These are phyloP conservation scores for Orchesella flavescens DNA, from an alignment of 2,888 invertebrate genomes.

Conservation along the genomic window DNA sequence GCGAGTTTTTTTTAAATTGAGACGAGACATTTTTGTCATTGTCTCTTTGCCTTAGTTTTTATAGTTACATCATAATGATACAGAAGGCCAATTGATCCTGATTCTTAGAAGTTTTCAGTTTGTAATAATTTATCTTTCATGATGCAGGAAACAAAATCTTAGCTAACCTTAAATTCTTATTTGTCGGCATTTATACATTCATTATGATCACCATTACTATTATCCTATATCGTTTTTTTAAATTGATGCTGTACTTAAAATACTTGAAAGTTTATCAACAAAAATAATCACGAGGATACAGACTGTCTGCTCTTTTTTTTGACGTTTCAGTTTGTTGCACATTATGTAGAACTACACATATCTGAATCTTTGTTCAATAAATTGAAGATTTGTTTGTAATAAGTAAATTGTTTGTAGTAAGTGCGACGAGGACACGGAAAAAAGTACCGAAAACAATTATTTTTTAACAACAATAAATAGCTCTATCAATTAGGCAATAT, in stretches of 20 bases:
- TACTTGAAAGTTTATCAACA: not conserved
- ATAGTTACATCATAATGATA: slow-evolving; percentile 6
- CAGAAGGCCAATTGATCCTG: slow-evolving; percentile 19
- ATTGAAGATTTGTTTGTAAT: not conserved
- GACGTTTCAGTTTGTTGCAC: no score
- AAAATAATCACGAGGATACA: not conserved
- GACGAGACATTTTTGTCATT: no score
- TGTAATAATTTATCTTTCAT: no score
- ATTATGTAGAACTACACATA: no score
- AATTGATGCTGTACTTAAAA: no score
- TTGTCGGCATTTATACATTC: no score
- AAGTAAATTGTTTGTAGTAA: not conserved
- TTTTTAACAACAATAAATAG: slow-evolving; percentile 9
- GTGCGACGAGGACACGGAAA: not conserved
- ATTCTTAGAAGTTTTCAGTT: not conserved
- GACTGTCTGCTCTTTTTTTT: no score
- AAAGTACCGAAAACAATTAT: not conserved
- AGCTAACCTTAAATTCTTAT: no score
- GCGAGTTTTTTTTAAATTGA: not conserved
- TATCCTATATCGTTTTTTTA: no score
- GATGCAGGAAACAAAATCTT: no score
- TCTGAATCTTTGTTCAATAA: no score
- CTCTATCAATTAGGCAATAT: not conserved
- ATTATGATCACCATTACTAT: no score
- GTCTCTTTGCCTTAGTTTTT: not conserved